These are phyloP conservation scores for Adelges cooleyi DNA, from an alignment of 1,140 invertebrate genomes.

Conservation along the genomic window DNA sequence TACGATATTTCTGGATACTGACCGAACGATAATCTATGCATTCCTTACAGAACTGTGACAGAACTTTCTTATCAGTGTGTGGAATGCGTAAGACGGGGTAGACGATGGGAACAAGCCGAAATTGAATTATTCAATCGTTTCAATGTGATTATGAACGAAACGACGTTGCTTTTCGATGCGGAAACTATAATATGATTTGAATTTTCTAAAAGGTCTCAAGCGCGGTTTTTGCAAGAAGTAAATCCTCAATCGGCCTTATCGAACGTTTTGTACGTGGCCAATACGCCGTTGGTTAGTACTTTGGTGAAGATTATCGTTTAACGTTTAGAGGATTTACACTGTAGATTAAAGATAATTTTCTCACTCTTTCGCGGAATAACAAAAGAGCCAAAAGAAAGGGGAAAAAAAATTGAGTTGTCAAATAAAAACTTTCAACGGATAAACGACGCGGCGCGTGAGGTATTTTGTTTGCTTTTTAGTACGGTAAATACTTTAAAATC, in stretches of 20 bases:
- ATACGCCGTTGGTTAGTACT: background rate
- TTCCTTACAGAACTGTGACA: too few relatives aligned
- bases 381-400: background rate
- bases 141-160: too few relatives aligned
- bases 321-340: background rate
- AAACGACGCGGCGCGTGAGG: background rate
- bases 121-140: too few relatives aligned
- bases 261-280: constrained; percentile 2
- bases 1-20: too few relatives aligned
- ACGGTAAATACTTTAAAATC: background rate
- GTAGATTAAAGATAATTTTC: background rate
- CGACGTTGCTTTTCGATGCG: background rate
- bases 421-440: constrained; percentile 7
- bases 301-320: constrained; percentile 18
- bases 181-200: background rate
- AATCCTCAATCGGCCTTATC: background rate
- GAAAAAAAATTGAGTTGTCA: background rate
- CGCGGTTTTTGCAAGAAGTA: background rate
- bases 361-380: constrained; percentile 14
- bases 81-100: too few relatives aligned
- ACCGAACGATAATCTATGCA: too few relatives aligned
- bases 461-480: constrained; percentile 7
- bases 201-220: background rate
- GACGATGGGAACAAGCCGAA: too few relatives aligned
- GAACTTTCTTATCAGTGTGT: too few relatives aligned